Base-by-base conservation (phyloP, 2,888 invertebrate species). In the Dynastes hyllus region DNA sequence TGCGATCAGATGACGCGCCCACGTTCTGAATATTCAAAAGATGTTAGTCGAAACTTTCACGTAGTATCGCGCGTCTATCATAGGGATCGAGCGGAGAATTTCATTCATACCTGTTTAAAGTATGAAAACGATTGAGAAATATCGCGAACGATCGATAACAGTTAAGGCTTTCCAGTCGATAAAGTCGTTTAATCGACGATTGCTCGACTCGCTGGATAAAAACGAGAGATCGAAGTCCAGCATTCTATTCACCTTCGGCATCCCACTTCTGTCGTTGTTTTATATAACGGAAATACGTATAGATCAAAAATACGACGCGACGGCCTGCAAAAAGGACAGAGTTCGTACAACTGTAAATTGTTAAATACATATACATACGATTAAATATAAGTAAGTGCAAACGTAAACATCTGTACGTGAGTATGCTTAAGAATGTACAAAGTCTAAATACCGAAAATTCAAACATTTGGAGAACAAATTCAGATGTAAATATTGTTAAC, bases 171-270 rank as follows among this genome's bases (percentile, higher is more conserved):
- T 69, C 50, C 50, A 51, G 51, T 51, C 27, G 69, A 69, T 69
- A 51, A 69, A 69, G 51, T 69, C 51, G 27, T 51, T 67, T 69
- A 69, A 69, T 51, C n/a, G 51, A 13, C 69, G 66, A 67, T 40
- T 45, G 66, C 13, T 67, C 29, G 69, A 29, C 29, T 40, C n/a
- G 51, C 13, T 27, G 11, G 27, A 51, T 51, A 69, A 69, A 51
- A 69, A 69, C 67, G 27, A 51, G 29, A 27, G 11, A 69, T 32
- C 5, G 13, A 40, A 45, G 22, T 45, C 45, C 32, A 29, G 51
- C 27, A 29, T 51, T 69, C 29, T 22, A 50, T 51, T 69, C 29
- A 32, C 37, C 37, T 37, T 37, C 37, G 6, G 37, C 6, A 16
- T 50, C 50, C 51, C 27, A 22, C 8, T 8, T 51, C 2, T 69